A percentile compares a stretch with the other conserved stretches of the same genome.
Conservation (phyloP, 2,888 invertebrate genomes). For the Drosophila helvetica region DNA sequence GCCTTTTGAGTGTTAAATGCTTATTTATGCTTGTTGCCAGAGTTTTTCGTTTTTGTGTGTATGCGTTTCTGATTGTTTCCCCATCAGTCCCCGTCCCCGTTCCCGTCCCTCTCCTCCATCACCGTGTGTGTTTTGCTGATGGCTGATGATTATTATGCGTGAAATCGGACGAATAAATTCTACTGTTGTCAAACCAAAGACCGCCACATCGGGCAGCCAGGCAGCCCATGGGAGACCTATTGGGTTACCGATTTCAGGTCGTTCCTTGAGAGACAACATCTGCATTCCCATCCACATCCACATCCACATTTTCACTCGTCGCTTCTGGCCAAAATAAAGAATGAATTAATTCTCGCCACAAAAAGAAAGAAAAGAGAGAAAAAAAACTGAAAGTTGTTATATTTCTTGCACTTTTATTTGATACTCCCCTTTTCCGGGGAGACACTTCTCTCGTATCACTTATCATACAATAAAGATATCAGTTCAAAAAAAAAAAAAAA, state of each 20-base stretch:
- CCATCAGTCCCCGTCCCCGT: neutral
- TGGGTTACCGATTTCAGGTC: neutral
- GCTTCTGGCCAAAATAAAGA: constrained; percentile 9
- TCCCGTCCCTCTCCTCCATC: neutral
- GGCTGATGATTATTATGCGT: constrained; percentile 34
- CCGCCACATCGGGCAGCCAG: neutral
- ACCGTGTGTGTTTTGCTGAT: neutral
- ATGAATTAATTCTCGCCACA: no score
- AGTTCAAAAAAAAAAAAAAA: constrained; percentile 51
- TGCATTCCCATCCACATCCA: no score
- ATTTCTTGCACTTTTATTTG: constrained; percentile 38
- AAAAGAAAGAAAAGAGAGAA: no score
- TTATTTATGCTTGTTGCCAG: constrained; percentile 69
- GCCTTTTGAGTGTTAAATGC: constrained; percentile 76
- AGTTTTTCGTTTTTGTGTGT: constrained; percentile 11
- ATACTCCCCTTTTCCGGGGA: constrained; percentile 32
- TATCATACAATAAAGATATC: constrained; percentile 61
- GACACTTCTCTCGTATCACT: constrained; percentile 41
- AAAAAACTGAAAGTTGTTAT: constrained; percentile 1
- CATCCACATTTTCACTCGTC: no score
- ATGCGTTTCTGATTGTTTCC: constrained; percentile 5
- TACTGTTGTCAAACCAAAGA: constrained; percentile 40
- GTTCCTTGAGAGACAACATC: neutral
- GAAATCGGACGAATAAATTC: constrained; percentile 52
- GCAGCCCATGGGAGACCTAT: neutral